Percentiles rank a stretch among this genome's conserved stretches.
Evolutionary conservation across 1,140 invertebrate species (phyloP).

Genomic region (Lordiphosa mommai): DNA sequence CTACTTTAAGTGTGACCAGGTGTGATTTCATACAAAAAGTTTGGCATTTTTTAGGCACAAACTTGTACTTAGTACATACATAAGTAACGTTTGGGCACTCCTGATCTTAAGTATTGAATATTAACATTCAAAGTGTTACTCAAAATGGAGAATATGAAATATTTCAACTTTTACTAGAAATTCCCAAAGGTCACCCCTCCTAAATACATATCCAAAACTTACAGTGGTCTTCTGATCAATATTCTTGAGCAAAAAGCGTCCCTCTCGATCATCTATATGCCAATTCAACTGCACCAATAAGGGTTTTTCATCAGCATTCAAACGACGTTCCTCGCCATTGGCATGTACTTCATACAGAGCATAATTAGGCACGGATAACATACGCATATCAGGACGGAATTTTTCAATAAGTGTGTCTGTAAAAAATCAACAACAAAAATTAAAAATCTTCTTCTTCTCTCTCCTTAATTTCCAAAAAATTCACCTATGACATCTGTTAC

Average conservation of each 20-base stretch:
- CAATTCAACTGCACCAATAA: slow-evolving; percentile 99
- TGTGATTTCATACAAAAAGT: too few relatives aligned
- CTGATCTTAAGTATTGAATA: too few relatives aligned
- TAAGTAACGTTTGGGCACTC: too few relatives aligned
- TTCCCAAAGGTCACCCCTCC: too few relatives aligned
- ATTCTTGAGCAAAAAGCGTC: slow-evolving; percentile 95
- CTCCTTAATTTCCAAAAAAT: background rate
- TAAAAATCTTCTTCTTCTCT: background rate
- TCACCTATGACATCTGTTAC: slow-evolving; percentile 92
- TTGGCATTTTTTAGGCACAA: too few relatives aligned
- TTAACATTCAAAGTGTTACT: too few relatives aligned
- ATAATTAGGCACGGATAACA: slow-evolving; percentile 97
- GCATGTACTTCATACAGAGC: slow-evolving; percentile 98
- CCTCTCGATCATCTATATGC: slow-evolving; percentile 99
- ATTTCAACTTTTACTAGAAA: too few relatives aligned
- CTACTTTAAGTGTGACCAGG: too few relatives aligned
- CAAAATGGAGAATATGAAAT: too few relatives aligned
- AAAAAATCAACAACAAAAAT: background rate
- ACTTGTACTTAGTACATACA: too few relatives aligned
- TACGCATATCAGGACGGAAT: slow-evolving; percentile 99
- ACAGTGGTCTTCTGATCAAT: slow-evolving; percentile 89
- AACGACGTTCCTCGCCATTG: slow-evolving; percentile 95
- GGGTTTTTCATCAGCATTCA: slow-evolving; percentile 95
- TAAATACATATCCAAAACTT: too few relatives aligned
- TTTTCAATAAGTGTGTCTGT: slow-evolving; percentile 96